A percentile compares a stretch with the other conserved stretches of the same genome.
These are phyloP conservation scores for Zoanthus solanderi DNA, from an alignment of 92 coral and sea anemone species.

Conservation along the genomic window DNA sequence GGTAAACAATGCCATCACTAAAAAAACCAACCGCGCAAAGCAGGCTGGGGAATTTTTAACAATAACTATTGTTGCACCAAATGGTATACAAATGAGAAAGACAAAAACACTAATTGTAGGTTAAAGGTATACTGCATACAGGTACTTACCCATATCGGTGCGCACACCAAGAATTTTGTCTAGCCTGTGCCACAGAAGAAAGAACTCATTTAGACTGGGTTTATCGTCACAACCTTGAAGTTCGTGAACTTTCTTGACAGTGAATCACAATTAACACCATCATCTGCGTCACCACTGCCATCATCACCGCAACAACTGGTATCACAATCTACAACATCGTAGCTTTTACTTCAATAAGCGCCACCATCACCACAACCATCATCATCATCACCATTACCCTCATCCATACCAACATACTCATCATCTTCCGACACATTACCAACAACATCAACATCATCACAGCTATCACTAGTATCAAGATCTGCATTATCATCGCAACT, in stretches of 20 bases:
- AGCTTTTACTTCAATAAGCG: not conserved
- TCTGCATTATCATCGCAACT: not conserved
- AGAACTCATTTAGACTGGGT: not conserved
- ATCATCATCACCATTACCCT: not conserved
- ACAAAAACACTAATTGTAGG: no score
- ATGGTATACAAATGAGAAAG: no score
- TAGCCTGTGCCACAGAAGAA: slow-evolving; percentile 7
- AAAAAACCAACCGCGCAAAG: no score
- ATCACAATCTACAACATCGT: not conserved
- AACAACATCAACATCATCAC: not conserved
- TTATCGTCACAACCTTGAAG: not conserved
- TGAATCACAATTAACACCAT: not conserved
- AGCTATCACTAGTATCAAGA: not conserved
- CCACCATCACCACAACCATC: not conserved
- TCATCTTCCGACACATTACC: not conserved
- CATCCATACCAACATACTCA: not conserved
- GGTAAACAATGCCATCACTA: no score
- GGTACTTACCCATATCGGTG: slow-evolving; percentile 33
- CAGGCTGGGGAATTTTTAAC: no score
- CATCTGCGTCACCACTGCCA: not conserved
- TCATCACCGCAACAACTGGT: not conserved
- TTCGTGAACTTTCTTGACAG: not conserved
- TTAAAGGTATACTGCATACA: not conserved
- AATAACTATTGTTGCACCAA: no score
- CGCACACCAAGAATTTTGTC: slow-evolving; percentile 46